phyloP scores from a whole-genome alignment of 2,888 invertebrate genomes.

The Drosophila demipolita region DNA sequence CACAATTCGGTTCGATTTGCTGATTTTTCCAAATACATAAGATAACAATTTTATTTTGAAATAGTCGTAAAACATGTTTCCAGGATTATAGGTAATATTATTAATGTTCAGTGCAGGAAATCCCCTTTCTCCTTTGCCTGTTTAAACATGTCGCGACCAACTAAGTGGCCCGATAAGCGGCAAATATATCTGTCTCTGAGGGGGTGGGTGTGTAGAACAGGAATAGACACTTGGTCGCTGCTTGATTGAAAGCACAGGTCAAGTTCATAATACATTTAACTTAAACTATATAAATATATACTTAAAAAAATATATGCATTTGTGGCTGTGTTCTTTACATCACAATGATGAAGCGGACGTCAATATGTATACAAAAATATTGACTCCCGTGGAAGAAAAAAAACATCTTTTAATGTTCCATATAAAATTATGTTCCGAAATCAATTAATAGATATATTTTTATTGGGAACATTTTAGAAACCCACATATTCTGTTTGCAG shows the following conservation, averaged over 20 bases:
- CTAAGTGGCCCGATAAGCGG: constrained; percentile 38
- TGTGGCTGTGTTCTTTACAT: not conserved
- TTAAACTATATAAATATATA: not conserved
- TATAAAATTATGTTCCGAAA: not conserved
- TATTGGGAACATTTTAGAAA: not conserved
- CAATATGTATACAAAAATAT: not conserved
- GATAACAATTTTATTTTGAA: not conserved
- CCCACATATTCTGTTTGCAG: not conserved
- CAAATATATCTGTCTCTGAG: constrained; percentile 26
- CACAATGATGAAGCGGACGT: not conserved
- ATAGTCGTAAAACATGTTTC: not conserved
- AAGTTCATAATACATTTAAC: not conserved
- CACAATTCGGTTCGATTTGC: not conserved
- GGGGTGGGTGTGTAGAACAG: not conserved
- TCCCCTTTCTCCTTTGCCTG: constrained; percentile 22
- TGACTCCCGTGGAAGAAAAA: not conserved
- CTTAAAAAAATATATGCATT: not conserved
- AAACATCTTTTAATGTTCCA: not conserved
- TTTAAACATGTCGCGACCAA: constrained; percentile 43
- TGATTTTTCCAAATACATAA: not conserved
- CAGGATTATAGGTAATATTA: not conserved
- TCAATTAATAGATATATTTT: not conserved
- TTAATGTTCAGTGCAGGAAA: constrained; percentile 4
- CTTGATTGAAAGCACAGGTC: constrained; percentile 37
- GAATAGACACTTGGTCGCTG: constrained; percentile 1